Evolutionary conservation across 2,797 vertebrate species (phyloP), one percentile per base, ranked within the genome.

Genomic region (Poeciliopsis gracilis): DNA sequence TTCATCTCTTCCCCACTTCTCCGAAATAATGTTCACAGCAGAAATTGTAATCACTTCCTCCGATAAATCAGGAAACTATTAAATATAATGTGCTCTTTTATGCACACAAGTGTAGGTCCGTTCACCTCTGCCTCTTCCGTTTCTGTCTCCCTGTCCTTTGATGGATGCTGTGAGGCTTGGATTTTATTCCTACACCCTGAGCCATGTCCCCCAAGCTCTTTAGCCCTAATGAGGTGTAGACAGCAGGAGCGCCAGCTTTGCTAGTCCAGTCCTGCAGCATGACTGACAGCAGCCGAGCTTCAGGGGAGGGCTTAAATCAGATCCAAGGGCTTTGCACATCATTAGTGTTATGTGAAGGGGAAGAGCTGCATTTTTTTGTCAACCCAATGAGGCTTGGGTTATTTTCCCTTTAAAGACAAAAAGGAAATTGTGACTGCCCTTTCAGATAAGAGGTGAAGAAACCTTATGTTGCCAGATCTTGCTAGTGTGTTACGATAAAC

Each of bases 151-250:
- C 73, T 23, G 51, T 77, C 43, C 45, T 81, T 73, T 82, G 75
- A 79, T 77, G 77, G 81, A 49, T 45, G 85, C 81, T 59, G 80
- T 41, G 75, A 83, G 77, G 66, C 49, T 86, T 45, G 30, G 75
- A 83, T 87, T 87, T 84, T 71, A 77, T 81, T 73, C 43, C 76
- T 63, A 82, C 77, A 61, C 41, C 82, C 75, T 66, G n/a, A 80
- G 77, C 49, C 41, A 46, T 25, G 33, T 80, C 84, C 84, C 81
- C 51, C 6, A 10, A 84, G 90, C 72, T 86, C 91, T 91, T 90
- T 57, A 87, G 80, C 78, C 86, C 73, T 95, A 94, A 95, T 93
- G 94, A 94, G 91, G 88, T 87, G 63, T 83, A 86, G 84, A 67
- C 82, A 38, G 83, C 87, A 78, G 84, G 84, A 89, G 89, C 83